Evolutionary conservation across 2,113 vertebrate species (phyloP).

Genomic region (Tapirus terrestris): DNA sequence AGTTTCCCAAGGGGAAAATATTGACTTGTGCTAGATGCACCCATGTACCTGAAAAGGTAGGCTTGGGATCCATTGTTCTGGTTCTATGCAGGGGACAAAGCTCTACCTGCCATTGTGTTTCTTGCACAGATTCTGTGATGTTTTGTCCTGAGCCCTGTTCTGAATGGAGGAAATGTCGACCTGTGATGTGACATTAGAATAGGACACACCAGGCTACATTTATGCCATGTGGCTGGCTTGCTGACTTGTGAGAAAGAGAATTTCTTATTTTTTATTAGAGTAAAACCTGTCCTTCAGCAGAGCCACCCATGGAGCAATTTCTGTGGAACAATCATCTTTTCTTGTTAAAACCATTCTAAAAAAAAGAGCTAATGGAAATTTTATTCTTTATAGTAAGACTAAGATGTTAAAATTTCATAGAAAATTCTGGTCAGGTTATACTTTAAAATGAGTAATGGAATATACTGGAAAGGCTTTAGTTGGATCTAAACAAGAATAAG

Average conservation of each 20-base stretch:
- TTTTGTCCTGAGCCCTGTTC: neutral
- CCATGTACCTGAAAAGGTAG: neutral
- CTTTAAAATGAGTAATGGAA: slow-evolving; percentile 4
- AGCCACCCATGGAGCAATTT: neutral
- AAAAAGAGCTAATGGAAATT: neutral
- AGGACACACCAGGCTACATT: neutral
- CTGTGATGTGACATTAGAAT: neutral
- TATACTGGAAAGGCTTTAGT: neutral
- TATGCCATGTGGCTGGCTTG: neutral
- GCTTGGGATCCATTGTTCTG: neutral
- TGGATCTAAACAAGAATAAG: neutral
- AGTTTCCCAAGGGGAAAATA: neutral
- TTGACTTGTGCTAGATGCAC: neutral
- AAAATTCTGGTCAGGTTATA: neutral
- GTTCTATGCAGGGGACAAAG: no score
- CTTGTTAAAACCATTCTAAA: neutral
- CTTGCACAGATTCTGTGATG: neutral
- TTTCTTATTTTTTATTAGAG: neutral
- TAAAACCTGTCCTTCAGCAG: neutral
- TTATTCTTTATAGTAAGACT: neutral
- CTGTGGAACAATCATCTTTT: neutral
- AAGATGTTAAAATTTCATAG: neutral
- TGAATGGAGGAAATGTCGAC: neutral
- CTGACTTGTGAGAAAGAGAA: neutral
- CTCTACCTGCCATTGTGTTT: accelerated